Conservation (phyloP, 1,140 invertebrate species). For the Pseudomyrmex concolor region DNA sequence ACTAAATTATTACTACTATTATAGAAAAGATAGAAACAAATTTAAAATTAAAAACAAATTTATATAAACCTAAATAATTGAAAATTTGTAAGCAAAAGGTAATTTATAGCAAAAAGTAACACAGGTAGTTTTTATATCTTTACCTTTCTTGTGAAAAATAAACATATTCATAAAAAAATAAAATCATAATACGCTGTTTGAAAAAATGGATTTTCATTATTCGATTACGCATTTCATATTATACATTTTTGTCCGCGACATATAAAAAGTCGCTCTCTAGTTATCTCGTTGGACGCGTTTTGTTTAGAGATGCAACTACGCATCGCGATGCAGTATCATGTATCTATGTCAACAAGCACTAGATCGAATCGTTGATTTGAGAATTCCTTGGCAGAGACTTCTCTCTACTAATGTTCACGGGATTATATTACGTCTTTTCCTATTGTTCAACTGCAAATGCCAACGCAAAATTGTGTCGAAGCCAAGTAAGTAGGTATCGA, state of each 20-base stretch:
- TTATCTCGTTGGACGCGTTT: neutral
- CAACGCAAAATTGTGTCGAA: slow-evolving; percentile 29
- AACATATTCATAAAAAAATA: neutral
- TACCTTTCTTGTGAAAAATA: neutral
- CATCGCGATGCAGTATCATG: slow-evolving; percentile 16
- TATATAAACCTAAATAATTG: neutral
- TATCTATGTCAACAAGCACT: slow-evolving; percentile 34
- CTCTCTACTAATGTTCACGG: slow-evolving; percentile 31
- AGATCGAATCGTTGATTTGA: slow-evolving; percentile 49
- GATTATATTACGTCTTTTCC: slow-evolving; percentile 29
- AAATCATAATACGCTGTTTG: neutral
- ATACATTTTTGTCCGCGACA: neutral
- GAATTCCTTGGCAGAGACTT: slow-evolving; percentile 46
- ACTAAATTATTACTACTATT: neutral
- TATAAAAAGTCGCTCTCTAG: neutral
- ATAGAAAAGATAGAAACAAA: neutral
- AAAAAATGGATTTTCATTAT: neutral
- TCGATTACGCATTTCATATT: neutral
- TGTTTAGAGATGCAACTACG: neutral
- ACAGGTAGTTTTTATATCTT: too few relatives aligned
- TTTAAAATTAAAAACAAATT: neutral
- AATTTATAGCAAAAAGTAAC: neutral
- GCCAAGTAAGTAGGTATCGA: slow-evolving; percentile 27
- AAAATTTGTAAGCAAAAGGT: neutral
- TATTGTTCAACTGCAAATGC: slow-evolving; percentile 28